phyloP scores from a whole-genome alignment of 2,113 vertebrate genomes.

The Damaliscus lunatus region DNA sequence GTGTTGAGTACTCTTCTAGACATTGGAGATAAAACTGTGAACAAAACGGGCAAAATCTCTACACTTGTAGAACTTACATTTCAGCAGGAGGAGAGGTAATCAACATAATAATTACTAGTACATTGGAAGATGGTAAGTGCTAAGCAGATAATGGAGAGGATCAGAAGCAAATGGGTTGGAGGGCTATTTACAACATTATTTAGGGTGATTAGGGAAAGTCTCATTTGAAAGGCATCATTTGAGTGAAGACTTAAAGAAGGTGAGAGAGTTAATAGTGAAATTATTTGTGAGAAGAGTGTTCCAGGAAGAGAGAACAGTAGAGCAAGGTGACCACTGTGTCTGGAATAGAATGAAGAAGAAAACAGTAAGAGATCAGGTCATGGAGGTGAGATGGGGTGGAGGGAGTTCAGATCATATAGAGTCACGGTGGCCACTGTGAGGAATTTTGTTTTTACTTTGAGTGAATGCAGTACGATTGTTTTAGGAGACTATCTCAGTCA shows the following conservation, averaged over 20 bases:
- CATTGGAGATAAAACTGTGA: background rate
- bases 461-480: background rate
- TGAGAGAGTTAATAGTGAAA: background rate
- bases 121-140: background rate
- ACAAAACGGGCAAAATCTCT: background rate
- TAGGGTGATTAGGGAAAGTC: background rate
- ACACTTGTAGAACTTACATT: background rate
- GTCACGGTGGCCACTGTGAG: background rate
- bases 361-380: background rate
- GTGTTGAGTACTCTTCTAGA: background rate
- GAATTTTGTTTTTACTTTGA: background rate
- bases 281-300: background rate
- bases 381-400: background rate
- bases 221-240: background rate
- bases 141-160: background rate
- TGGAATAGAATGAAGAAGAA: background rate
- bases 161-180: background rate
- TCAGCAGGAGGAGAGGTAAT: background rate
- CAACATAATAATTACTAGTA: background rate
- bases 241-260: background rate
- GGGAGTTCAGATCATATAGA: no score
- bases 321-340: background rate
- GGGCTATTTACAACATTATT: background rate
- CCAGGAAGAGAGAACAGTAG: background rate
- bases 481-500: background rate